Evolutionary conservation across 2,888 invertebrate species (phyloP), one percentile per base, ranked within the genome.

Genomic region (Phymatocera aterrima): DNA sequence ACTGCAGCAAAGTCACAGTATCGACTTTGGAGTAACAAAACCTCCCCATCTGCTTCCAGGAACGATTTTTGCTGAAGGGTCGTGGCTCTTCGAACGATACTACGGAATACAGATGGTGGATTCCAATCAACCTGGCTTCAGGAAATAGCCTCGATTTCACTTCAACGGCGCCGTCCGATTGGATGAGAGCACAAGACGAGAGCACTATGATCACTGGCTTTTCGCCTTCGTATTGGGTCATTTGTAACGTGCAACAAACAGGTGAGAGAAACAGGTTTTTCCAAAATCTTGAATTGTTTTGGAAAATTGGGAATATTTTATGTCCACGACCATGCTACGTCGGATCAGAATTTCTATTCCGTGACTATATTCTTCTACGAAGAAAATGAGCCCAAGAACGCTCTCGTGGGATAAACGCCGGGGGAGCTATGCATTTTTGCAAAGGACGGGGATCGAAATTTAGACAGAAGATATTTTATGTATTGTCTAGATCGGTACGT

Each of bases 171-270:
- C 91, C 93, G 0, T 87, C 88, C 4, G 81, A 82, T 0, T 94
- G 94, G 94, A 82, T 94, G 0, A 85, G 86, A 0, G 83, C 89
- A 0, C 80, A 85, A 0, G 85, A 84, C 61, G 85, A 88, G 1
- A 78, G 78, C 21, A 89, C 90, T 0, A 77, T 83, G 0, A 83
- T 91, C 0, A 81, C 89, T 43, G 75, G 75, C n/a, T 57, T 75
- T 28, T 37, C 43, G 15, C 88, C 2, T 87, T 92, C 54, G 15
- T 93, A 94, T 10, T 95, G 95, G 95, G 90, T 95, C 24, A 91
- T 96, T 74, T 93, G 94, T 51, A 96, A 96, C 87, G 90, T 95
- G 21, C 93, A 95, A 83, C 94, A 95, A 87, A 94, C 94, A 82
- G 95, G 95, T 75, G 40, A n/a, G 6, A 28, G n/a, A 46, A 24